These are phyloP conservation scores for Calypte anna DNA, from an alignment of 2,113 vertebrate genomes.

Conservation along the genomic window DNA sequence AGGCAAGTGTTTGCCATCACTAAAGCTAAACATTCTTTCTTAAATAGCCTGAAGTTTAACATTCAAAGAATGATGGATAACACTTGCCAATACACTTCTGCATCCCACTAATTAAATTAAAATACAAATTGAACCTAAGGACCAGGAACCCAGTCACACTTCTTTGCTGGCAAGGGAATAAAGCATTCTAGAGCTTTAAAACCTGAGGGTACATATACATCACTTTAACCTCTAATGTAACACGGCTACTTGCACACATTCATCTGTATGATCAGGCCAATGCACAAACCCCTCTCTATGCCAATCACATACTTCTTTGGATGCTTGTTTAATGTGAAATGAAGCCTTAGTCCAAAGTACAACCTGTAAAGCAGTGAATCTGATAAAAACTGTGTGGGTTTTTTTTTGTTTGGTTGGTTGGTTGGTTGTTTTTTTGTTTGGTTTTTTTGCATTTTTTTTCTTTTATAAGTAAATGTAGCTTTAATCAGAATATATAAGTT, in stretches of 20 bases:
- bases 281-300: background rate
- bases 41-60: background rate
- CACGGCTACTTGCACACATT: background rate
- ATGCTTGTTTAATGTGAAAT: background rate
- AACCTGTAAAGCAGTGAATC: background rate
- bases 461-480: background rate
- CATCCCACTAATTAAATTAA: background rate
- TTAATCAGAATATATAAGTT: background rate
- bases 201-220: background rate
- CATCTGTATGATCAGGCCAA: background rate
- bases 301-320: background rate
- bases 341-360: background rate
- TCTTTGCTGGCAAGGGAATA: background rate
- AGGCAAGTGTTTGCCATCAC: background rate
- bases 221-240: background rate
- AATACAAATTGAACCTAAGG: background rate
- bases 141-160: background rate
- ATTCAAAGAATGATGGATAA: background rate
- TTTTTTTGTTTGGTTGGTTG: too few relatives aligned
- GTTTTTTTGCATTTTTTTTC: background rate
- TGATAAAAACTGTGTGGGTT: background rate
- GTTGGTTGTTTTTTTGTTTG: too few relatives aligned
- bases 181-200: background rate
- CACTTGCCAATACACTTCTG: background rate
- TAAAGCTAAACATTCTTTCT: background rate